Evolutionary conservation across 2,888 invertebrate species (phyloP).

Genomic region (Andricus quercusramuli): DNA sequence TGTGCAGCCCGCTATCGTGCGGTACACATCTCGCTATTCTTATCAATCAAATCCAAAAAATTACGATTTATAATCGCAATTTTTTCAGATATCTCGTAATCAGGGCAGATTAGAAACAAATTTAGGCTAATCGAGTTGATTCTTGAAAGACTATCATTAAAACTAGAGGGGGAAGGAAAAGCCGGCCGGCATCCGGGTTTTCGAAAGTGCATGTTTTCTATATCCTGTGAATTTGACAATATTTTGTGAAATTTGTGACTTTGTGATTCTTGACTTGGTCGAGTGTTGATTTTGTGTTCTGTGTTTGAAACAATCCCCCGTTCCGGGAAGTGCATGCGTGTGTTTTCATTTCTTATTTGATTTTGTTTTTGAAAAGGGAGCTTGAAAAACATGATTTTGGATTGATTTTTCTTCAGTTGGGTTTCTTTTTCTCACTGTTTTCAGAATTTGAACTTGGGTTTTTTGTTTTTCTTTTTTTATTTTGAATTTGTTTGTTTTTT

Average conservation of each 20-base stretch:
- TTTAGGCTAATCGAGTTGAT: not conserved
- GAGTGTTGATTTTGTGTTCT: not conserved
- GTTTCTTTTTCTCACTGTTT: not conserved
- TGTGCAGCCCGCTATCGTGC: slow-evolving; percentile 74
- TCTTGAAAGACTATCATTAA: not conserved
- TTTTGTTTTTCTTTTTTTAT: not conserved
- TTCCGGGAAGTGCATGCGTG: slow-evolving; percentile 15
- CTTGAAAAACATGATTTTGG: too few species aligned
- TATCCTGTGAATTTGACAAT: slow-evolving; percentile 2
- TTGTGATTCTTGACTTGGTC: not conserved
- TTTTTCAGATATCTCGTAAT: not conserved
- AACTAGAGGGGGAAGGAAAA: slow-evolving; percentile 35
- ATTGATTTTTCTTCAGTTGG: not conserved
- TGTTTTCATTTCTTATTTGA: not conserved
- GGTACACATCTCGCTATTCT: slow-evolving; percentile 65
- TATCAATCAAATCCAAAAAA: slow-evolving; percentile 23
- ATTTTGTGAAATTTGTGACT: slow-evolving; percentile 19
- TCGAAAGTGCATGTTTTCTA: not conserved
- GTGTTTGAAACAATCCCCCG: not conserved
- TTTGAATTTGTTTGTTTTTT: not conserved
- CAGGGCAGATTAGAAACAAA: not conserved
- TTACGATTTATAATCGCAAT: not conserved
- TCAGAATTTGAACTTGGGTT: not conserved
- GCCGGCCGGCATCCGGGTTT: slow-evolving; percentile 49
- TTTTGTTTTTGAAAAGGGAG: not conserved